Evolutionary conservation across 2,888 invertebrate species (phyloP), one percentile per base, ranked within the genome.

Genomic region (Rhingia campestris): DNA sequence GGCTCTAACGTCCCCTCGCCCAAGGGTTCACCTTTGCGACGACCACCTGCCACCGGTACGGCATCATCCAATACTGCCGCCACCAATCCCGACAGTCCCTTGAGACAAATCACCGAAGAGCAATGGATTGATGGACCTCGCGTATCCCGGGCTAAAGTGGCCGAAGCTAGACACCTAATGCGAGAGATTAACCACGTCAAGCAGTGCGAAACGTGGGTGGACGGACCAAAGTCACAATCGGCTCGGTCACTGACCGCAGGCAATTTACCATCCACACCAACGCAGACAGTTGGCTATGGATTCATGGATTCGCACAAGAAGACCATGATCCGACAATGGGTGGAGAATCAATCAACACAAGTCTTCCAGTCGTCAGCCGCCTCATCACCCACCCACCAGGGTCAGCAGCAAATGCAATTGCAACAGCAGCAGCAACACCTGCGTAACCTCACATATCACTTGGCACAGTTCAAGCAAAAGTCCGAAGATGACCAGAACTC

Each of bases 41-140:
- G 91, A 12, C 89, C 91, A 4, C 89, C 88, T n/a, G 88, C 87
- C 14, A 88, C 87, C 14, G 84, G 87, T 5, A 86, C 86, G 58
- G 35, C 81, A 53, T 64, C 63, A 47, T 87, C 88, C 0, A 90
- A 58, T 75, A 87, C 89, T 88, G 87, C 88, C 0, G 69, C 88
- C 37, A 89, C 89, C 86, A 92, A 91, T 63, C 91, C 92, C 0
- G 91, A 92, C 12, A 90, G 91, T 49, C 89, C 90, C 7, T 88
- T 90, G 88, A 88, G 91, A 4, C 89, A 91, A 86, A 90, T 92
- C 22, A 96, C 96, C 87, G 97, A 97, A 89, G 98, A 98, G 89
- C 97, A 97, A 89, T 99, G 98, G 98, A 97, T 98, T 84, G 98
- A 99, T 91, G 98, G 98, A 0, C 98, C 98, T 0, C 94, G 97